Evolutionary conservation across 2,888 invertebrate species (phyloP).

Genomic region (Andrena minutula): DNA sequence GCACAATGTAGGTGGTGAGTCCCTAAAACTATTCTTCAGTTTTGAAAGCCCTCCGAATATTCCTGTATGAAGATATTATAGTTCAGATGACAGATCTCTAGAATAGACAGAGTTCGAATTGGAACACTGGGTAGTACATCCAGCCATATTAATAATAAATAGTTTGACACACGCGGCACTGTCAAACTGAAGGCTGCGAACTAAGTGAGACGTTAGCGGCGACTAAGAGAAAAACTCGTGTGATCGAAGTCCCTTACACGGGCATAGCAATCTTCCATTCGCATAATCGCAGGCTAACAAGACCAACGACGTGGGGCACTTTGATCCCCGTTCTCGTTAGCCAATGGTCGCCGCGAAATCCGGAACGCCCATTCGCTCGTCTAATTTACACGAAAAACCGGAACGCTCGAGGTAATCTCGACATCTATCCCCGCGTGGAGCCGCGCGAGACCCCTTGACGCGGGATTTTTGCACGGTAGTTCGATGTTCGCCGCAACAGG

Average conservation of each 20-base stretch:
- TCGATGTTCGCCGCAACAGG: background rate
- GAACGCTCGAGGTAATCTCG: constrained; percentile 39
- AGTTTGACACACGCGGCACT: too few species aligned
- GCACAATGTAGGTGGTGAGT: background rate
- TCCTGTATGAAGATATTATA: too few species aligned
- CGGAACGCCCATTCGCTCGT: constrained; percentile 42
- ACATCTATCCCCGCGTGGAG: constrained; percentile 30
- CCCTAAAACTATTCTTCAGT: too few species aligned
- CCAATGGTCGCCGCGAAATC: constrained; percentile 23
- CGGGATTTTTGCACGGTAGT: constrained; percentile 21
- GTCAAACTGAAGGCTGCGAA: background rate
- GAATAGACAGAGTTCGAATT: background rate
- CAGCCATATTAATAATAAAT: too few species aligned
- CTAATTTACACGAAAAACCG: constrained; percentile 52
- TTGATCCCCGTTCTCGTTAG: constrained; percentile 47
- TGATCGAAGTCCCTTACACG: constrained; percentile 7
- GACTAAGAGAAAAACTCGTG: background rate
- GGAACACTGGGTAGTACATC: background rate
- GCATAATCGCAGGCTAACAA: constrained; percentile 14
- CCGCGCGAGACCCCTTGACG: constrained; percentile 13
- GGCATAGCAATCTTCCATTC: constrained; percentile 33
- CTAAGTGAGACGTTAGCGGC: background rate
- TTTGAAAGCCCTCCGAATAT: too few species aligned
- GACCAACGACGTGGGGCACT: constrained; percentile 24
- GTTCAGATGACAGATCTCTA: too few species aligned